Evolutionary conservation across 2,888 invertebrate genomes (phyloP), one percentile per base, ranked within the genome.

Genomic region (Trissolcus japonicus): DNA sequence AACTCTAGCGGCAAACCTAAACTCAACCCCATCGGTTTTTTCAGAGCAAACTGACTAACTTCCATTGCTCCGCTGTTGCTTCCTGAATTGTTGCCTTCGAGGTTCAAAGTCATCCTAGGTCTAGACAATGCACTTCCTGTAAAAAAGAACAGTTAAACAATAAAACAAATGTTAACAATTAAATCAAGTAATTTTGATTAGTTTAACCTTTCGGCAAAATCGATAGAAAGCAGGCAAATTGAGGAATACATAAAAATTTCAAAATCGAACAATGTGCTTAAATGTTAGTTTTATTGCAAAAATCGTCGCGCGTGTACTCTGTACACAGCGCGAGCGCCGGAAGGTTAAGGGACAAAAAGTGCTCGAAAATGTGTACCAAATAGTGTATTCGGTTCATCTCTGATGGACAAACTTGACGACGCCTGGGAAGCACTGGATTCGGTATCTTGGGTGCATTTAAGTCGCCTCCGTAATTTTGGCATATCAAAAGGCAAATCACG

Each of bases 401-500:
- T 92, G 78, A 95, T 94, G 77, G 95, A 95, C 84, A 95, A 93
- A 85, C 95, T 95, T 21, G 95, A 95, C 16, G 95, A 95, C 55
- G 95, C 95, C 84, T 95, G 95, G 6, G 95, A 95, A 60, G 93
- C 93, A 79, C 92, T 93, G 72, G 93, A 93, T 85, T 95, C 94
- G 74, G 93, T 93, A 82, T 94, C 92, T 83, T 82, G 90, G 80
- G 86, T 90, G 87, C 84, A 93, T 80, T 95, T 92, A 83, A 95
- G 89, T 79, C 95, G 93, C 62, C 96, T 91, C 78, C 95, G 91
- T 71, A 96, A 90, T 89, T 96, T 96, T 35, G 96, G 96, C 96
- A 96, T 96, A 88, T 96, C 96, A 88, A 96, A 96, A 68, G 96
- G 96, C 86, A 96, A 91, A 87, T 96, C 93, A 79, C 94, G 91